A percentile compares a stretch with the other conserved stretches of the same genome.
Conservation (phyloP, 1,140 invertebrate genomes). For the Drosophila elegans region DNA sequence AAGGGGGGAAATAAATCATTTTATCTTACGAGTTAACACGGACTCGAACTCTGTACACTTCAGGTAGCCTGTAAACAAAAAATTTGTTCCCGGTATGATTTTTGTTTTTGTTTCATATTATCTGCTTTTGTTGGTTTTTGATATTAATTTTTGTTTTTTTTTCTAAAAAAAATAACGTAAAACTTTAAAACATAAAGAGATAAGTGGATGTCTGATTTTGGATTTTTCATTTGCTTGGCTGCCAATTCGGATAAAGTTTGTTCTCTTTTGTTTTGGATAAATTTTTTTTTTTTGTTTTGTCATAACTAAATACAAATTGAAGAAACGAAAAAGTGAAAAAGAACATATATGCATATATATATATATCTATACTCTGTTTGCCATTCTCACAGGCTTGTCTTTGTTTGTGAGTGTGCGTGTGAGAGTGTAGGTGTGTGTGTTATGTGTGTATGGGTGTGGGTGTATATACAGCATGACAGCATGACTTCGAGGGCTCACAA, state of each 20-base stretch:
- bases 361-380: slow-evolving; percentile 47
- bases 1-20: slow-evolving; percentile 75
- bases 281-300: slow-evolving; percentile 30
- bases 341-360: slow-evolving; percentile 48
- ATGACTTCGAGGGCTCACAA: slow-evolving; percentile 38
- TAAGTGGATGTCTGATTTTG: slow-evolving; percentile 13
- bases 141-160: slow-evolving; percentile 21
- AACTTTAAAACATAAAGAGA: slow-evolving; percentile 38
- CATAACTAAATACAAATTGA: slow-evolving; percentile 48
- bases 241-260: slow-evolving; percentile 55
- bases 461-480: slow-evolving; percentile 53
- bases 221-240: slow-evolving; percentile 52
- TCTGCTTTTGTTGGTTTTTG: slow-evolving; percentile 56
- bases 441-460: slow-evolving; percentile 9
- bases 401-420: slow-evolving; percentile 41
- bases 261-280: slow-evolving; percentile 31
- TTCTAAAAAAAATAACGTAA: slow-evolving; percentile 39
- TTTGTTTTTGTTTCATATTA: slow-evolving; percentile 70
- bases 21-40: slow-evolving; percentile 90
- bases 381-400: slow-evolving; percentile 51
- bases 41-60: slow-evolving; percentile 91
- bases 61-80: slow-evolving; percentile 91
- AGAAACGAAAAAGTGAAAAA: slow-evolving; percentile 49
- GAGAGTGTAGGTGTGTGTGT: slow-evolving; percentile 3
- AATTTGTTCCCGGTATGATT: slow-evolving; percentile 86